A percentile compares a stretch with the other conserved stretches of the same genome.
phyloP scores from a whole-genome alignment of 2,113 vertebrate genomes.

The Calyptomena viridis region DNA sequence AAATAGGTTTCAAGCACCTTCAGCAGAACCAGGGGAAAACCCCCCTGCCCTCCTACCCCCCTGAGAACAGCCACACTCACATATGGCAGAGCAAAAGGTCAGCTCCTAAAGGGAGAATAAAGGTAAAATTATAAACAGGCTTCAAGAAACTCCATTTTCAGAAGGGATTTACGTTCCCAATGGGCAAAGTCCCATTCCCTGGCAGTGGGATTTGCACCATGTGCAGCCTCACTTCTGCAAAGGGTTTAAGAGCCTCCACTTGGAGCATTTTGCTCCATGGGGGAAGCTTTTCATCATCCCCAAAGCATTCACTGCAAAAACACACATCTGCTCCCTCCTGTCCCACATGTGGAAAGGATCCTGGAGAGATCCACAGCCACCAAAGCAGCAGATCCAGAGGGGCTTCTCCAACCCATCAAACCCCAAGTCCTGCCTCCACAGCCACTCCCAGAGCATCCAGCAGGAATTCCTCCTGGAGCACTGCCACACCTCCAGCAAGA shows the following conservation, averaged over 20 bases:
- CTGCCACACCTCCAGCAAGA: neutral
- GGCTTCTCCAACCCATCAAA: neutral
- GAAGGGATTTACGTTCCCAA: neutral
- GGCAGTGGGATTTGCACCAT: neutral
- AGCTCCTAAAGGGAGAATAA: neutral
- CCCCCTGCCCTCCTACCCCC: neutral
- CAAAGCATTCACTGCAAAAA: fast-evolving
- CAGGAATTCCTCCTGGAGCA: constrained; percentile 40
- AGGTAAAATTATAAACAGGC: neutral
- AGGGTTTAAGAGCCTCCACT: neutral
- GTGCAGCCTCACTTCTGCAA: neutral
- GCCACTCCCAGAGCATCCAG: neutral
- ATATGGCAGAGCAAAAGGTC: neutral
- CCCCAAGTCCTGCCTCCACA: neutral
- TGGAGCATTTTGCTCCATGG: neutral
- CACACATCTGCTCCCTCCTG: fast-evolving
- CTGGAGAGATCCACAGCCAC: neutral
- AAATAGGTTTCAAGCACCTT: neutral
- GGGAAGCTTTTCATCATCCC: neutral
- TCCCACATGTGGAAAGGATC: neutral
- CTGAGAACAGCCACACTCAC: neutral
- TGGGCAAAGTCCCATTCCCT: neutral
- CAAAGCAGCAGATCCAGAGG: neutral
- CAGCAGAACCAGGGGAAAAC: neutral
- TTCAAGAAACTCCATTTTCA: neutral